Conservation (phyloP, 2,888 invertebrate genomes). For the Omphaloscelis lunosa region DNA sequence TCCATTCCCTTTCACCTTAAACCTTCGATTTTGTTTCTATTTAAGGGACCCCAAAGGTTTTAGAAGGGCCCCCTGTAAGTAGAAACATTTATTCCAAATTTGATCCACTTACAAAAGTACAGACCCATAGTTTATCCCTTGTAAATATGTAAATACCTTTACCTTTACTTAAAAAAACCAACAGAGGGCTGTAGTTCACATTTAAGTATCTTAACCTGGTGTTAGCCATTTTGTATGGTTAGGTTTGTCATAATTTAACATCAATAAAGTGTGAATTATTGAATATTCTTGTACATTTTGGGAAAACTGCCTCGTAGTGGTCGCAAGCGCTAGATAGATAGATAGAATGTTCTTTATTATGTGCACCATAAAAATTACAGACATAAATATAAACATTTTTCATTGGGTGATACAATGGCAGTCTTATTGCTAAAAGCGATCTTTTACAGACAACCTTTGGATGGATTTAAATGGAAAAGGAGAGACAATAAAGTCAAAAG, state of each 20-base stretch:
- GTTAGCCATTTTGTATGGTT: constrained; percentile 14
- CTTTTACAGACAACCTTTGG: too few relatives aligned
- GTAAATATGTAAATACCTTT: constrained; percentile 66
- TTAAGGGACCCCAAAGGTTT: constrained; percentile 59
- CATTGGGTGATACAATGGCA: too few relatives aligned
- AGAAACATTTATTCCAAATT: constrained; percentile 68
- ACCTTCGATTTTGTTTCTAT: constrained; percentile 55
- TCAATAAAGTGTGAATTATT: background rate
- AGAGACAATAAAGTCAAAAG: too few relatives aligned
- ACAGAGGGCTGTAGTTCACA: constrained; percentile 35
- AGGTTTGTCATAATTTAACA: constrained; percentile 3
- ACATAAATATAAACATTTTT: too few relatives aligned
- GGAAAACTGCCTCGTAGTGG: too few relatives aligned
- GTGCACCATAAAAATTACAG: too few relatives aligned
- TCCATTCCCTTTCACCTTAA: constrained; percentile 45
- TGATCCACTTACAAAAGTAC: constrained; percentile 68
- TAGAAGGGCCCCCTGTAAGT: constrained; percentile 51
- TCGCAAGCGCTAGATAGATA: too few relatives aligned
- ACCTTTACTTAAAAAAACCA: constrained; percentile 56
- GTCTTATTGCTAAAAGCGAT: too few relatives aligned
- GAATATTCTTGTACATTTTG: background rate
- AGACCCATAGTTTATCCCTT: constrained; percentile 67
- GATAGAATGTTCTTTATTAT: too few relatives aligned
- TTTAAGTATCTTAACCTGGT: constrained; percentile 49
- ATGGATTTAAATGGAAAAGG: too few relatives aligned